phyloP scores from a whole-genome alignment of 2,113 vertebrate genomes.

The Piaya cayana region DNA sequence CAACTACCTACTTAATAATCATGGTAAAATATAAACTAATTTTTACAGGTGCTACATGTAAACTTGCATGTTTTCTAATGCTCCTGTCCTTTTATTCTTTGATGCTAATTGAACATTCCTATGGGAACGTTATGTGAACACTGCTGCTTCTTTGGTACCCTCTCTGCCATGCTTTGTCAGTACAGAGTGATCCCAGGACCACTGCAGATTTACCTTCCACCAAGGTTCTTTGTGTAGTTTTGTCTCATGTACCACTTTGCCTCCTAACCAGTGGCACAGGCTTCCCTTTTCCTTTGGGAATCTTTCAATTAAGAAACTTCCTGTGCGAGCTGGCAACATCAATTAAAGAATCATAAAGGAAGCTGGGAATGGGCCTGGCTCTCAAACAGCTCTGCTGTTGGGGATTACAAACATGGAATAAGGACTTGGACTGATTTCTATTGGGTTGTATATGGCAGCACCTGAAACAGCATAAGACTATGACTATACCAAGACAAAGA shows the following conservation, averaged over 20 bases:
- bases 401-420: neutral
- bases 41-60: neutral
- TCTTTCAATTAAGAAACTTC: neutral
- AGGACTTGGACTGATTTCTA: neutral
- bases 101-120: neutral
- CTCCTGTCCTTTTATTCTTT: neutral
- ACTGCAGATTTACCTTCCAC: neutral
- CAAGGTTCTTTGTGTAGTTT: neutral
- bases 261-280: neutral
- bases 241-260: neutral
- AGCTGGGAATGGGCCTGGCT: neutral
- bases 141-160: neutral
- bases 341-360: neutral
- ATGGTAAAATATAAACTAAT: neutral
- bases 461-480: neutral
- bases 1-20: neutral
- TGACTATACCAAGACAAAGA: neutral
- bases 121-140: neutral
- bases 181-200: neutral
- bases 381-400: neutral
- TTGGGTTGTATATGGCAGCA: neutral
- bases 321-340: neutral
- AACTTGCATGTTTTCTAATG: neutral
- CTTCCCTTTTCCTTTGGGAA: slow-evolving; percentile 15
- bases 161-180: neutral